Evolutionary conservation across 2,888 invertebrate genomes (phyloP).

Genomic region (Anticlea derivata): DNA sequence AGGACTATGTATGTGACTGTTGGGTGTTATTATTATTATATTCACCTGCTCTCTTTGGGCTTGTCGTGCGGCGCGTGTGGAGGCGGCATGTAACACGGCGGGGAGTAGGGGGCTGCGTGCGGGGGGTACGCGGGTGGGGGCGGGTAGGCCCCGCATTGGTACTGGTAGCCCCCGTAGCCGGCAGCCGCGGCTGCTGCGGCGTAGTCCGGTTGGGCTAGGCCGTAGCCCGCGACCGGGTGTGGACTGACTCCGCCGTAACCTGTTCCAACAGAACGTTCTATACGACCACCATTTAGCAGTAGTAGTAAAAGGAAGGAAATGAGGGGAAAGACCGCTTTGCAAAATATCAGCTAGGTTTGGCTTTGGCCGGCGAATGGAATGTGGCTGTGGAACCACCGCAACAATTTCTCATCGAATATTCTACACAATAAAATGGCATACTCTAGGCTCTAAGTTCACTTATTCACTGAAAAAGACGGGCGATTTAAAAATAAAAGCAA

Average conservation of each 20-base stretch:
- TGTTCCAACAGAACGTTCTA: constrained; percentile 48
- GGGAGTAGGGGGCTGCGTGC: constrained; percentile 89
- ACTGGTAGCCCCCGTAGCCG: constrained; percentile 84
- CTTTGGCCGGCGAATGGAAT: too few relatives aligned
- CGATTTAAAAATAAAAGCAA: too few relatives aligned
- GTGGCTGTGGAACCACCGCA: too few relatives aligned
- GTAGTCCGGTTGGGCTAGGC: constrained; percentile 92
- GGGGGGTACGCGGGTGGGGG: constrained; percentile 84
- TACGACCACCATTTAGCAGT: not conserved
- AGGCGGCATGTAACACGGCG: constrained; percentile 95
- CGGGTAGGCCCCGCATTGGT: constrained; percentile 85
- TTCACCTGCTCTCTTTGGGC: constrained; percentile 89
- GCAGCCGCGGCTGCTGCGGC: constrained; percentile 89
- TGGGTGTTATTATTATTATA: too few relatives aligned
- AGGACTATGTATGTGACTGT: too few relatives aligned
- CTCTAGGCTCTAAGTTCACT: too few relatives aligned
- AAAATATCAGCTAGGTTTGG: too few relatives aligned
- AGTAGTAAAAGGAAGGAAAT: too few relatives aligned
- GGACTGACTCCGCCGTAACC: constrained; percentile 94
- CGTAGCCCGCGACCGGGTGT: constrained; percentile 90
- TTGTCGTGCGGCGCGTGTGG: constrained; percentile 93
- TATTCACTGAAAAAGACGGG: too few relatives aligned
- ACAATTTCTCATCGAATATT: too few relatives aligned
- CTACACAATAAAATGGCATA: too few relatives aligned
- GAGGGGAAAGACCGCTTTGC: too few relatives aligned